Percentiles rank a stretch among this genome's conserved stretches.
Conservation (phyloP, 2,888 invertebrate genomes). For the Drymonia ruficornis region DNA sequence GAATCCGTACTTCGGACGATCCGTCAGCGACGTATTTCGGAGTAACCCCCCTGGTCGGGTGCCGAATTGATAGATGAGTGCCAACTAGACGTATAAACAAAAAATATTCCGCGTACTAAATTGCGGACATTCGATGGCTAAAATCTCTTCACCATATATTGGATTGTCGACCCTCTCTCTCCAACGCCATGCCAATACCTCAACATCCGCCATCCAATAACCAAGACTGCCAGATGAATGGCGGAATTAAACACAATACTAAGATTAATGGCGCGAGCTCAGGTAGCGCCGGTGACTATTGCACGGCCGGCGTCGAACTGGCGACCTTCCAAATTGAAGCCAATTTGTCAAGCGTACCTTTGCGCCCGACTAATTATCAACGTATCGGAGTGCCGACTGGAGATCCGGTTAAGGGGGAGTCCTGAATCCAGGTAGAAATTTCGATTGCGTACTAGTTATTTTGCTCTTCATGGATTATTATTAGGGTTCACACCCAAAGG, state of each 20-base stretch:
- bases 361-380: constrained; percentile 35
- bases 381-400: constrained; percentile 35
- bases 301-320: constrained; percentile 18
- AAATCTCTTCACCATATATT: neutral
- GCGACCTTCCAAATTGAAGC: constrained; percentile 44
- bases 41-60: too few relatives aligned
- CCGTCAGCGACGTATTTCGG: too few relatives aligned
- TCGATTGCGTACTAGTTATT: neutral
- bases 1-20: too few relatives aligned
- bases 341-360: constrained; percentile 40
- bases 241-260: constrained; percentile 36
- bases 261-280: constrained; percentile 5
- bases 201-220: constrained; percentile 14
- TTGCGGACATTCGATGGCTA: neutral
- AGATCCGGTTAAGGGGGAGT: constrained; percentile 25
- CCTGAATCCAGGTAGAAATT: neutral
- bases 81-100: too few relatives aligned
- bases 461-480: too few relatives aligned
- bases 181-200: constrained; percentile 1
- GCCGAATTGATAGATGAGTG: too few relatives aligned
- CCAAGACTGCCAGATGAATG: constrained; percentile 20
- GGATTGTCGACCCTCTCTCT: neutral
- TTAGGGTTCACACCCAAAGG: too few relatives aligned
- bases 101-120: too few relatives aligned
- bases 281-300: constrained; percentile 6